Conservation (phyloP, 2,888 invertebrate genomes). For the Laothoe populi region DNA sequence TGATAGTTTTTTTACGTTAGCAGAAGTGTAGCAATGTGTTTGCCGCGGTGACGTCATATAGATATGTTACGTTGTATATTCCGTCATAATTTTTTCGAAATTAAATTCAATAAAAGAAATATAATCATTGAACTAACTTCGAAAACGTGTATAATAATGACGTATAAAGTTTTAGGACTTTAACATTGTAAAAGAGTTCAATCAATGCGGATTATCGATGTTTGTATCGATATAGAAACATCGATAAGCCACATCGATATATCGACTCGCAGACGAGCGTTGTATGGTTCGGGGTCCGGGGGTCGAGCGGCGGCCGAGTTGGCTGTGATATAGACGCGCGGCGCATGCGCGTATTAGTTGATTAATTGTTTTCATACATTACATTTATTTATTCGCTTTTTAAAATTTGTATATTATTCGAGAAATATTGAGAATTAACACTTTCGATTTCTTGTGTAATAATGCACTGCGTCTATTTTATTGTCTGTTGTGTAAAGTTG, state of each 20-base stretch:
- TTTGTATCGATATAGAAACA: constrained; percentile 5
- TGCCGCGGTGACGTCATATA: constrained; percentile 16
- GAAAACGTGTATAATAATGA: constrained; percentile 6
- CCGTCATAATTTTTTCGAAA: constrained; percentile 9
- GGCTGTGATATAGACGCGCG: constrained; percentile 72
- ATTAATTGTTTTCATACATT: constrained; percentile 35
- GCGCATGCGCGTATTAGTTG: constrained; percentile 44
- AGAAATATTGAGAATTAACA: background rate
- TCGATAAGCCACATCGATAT: too few species aligned
- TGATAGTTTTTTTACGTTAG: constrained; percentile 43
- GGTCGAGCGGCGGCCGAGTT: constrained; percentile 62
- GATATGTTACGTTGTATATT: constrained; percentile 9
- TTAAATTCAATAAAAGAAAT: background rate
- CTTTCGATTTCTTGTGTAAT: background rate
- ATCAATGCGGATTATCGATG: background rate
- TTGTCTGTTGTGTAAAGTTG: background rate
- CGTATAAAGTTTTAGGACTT: background rate
- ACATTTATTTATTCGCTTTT: background rate
- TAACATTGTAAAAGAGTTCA: background rate
- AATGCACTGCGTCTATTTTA: background rate
- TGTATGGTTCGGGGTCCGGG: background rate
- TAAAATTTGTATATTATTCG: background rate
- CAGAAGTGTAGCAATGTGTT: background rate
- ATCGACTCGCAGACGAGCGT: background rate
- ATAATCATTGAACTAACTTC: background rate